Percentiles rank a stretch among this genome's conserved stretches.
These are phyloP conservation scores for Microctonus brassicae DNA, from an alignment of 2,888 invertebrate species.

Conservation along the genomic window DNA sequence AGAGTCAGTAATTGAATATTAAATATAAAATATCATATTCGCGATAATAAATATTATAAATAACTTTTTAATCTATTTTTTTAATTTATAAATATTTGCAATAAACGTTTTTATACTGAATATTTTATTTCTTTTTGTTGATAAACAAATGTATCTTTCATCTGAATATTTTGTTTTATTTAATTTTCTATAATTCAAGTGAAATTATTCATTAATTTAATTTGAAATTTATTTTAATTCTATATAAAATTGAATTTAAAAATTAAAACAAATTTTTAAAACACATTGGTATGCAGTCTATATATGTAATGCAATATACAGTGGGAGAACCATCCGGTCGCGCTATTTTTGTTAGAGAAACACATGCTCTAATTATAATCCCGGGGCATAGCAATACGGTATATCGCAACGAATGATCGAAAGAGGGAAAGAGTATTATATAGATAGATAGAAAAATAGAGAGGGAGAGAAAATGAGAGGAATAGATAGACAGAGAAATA, in stretches of 20 bases:
- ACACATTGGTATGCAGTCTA: neutral
- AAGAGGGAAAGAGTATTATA: too few species aligned
- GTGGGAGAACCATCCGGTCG: constrained; percentile 54
- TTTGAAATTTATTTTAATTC: too few species aligned
- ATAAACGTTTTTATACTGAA: neutral
- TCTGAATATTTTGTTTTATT: too few species aligned
- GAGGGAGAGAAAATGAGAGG: neutral
- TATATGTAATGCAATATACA: neutral
- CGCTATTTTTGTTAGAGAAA: constrained; percentile 67
- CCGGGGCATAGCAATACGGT: constrained; percentile 41
- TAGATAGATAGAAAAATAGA: neutral
- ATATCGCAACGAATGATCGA: neutral
- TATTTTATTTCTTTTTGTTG: too few species aligned
- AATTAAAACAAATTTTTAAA: neutral
- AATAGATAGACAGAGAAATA: too few species aligned
- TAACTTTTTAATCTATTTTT: neutral
- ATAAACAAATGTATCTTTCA: too few species aligned
- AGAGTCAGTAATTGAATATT: constrained; percentile 69
- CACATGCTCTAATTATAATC: constrained; percentile 65
- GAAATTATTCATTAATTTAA: too few species aligned
- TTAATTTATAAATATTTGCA: constrained; percentile 14
- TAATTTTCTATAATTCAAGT: too few species aligned
- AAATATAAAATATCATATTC: constrained; percentile 12
- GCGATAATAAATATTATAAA: neutral
- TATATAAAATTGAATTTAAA: neutral